Evolutionary conservation across 2,888 invertebrate species (phyloP).

Genomic region (Watsonalla cultraria): DNA sequence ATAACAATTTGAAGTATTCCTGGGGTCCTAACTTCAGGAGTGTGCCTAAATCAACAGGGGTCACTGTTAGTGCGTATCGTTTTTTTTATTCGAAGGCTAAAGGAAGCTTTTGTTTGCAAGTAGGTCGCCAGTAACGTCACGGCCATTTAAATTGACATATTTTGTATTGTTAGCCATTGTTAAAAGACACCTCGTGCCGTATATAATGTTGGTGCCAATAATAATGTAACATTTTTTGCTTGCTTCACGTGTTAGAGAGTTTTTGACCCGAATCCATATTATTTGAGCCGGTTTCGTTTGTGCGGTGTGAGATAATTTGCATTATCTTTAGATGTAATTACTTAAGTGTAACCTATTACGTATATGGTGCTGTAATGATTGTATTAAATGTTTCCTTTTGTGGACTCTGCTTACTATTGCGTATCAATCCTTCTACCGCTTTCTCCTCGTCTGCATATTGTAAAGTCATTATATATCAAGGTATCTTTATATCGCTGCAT

Average conservation of each 20-base stretch:
- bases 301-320: neutral
- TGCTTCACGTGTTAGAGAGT: neutral
- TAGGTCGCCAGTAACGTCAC: slow-evolving; percentile 17
- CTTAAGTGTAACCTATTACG: too few species aligned
- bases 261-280: neutral
- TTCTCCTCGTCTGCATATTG: too few species aligned
- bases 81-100: slow-evolving; percentile 13
- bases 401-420: too few species aligned
- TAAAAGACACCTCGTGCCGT: neutral
- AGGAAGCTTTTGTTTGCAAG: slow-evolving; percentile 1
- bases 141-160: slow-evolving; percentile 13
- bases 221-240: neutral
- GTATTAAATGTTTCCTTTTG: too few species aligned
- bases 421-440: too few species aligned
- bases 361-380: too few species aligned
- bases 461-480: too few species aligned
- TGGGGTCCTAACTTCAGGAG: too few species aligned
- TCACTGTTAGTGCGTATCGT: slow-evolving; percentile 24
- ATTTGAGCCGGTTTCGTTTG: neutral
- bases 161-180: slow-evolving; percentile 12
- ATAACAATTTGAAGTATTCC: too few species aligned
- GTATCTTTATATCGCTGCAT: too few species aligned
- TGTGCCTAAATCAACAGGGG: too few species aligned
- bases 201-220: neutral
- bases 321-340: too few species aligned